Conservation (phyloP, 2,888 invertebrate genomes). For the Kuschelorhynchus macadamiae region DNA sequence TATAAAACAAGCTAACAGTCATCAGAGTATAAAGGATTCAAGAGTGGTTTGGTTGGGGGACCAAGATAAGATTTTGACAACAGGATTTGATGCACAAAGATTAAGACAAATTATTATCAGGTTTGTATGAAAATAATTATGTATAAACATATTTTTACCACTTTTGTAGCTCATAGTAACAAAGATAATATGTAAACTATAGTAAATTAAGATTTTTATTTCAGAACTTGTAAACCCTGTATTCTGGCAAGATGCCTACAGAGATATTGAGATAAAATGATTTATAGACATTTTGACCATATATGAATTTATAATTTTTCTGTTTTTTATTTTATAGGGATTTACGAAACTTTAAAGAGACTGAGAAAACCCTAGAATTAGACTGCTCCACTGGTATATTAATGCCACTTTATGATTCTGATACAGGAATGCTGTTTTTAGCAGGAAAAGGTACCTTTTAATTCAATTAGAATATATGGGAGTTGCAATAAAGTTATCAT, state of each 20-base stretch:
- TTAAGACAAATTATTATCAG: conserved; percentile 87
- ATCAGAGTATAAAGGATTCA: conserved; percentile 93
- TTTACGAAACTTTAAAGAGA: conserved; percentile 82
- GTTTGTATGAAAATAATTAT: conserved; percentile 14
- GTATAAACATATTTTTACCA: no score
- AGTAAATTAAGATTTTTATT: no score
- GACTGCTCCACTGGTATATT: conserved; percentile 92
- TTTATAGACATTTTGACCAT: no score
- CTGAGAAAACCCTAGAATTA: conserved; percentile 84
- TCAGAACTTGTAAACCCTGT: no score
- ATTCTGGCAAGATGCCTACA: no score
- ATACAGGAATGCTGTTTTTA: conserved; percentile 95
- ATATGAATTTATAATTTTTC: neutral
- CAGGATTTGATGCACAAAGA: conserved; percentile 91
- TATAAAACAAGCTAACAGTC: conserved; percentile 79
- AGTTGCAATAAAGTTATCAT: no score
- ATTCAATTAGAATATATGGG: no score
- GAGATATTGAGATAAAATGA: no score
- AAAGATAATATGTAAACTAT: no score
- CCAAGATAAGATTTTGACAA: conserved; percentile 85
- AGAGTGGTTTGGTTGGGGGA: conserved; percentile 93
- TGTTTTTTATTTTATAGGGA: conserved; percentile 73
- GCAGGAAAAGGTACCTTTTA: conserved; percentile 83
- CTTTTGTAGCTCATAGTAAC: no score
- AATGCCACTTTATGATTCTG: conserved; percentile 93